Base-by-base conservation (phyloP, 1,140 invertebrate species). In the Bombus sibiricus region DNA sequence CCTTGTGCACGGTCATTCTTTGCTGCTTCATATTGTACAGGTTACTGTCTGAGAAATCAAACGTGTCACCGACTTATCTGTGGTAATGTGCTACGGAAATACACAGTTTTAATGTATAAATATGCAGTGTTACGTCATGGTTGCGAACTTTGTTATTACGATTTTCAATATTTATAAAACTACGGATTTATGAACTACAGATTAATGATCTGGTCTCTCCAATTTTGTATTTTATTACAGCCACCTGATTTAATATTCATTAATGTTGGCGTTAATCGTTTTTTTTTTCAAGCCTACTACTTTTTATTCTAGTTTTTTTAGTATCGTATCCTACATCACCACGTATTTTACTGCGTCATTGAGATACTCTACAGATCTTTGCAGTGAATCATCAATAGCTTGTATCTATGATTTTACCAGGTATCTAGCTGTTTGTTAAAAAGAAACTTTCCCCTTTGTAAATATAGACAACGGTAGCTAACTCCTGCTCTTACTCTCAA, bases 381-480 rank as follows among this genome's bases (percentile, higher is more conserved):
- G 96, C 66, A 97, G 88, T 28, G 94, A 83, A 0, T 96, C 96
- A 69, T 95, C 95, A 18, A 95, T 87, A 1, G 96, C 96, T 88
- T 96, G 96, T 81, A 96, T 96, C 96, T 97, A 98, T 12, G 96
- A 96, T 94, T 98, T 98, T 41, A 98, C 96, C 69, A 98, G 94
- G 93, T 97, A 98, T 89, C 97, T 96, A 5, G 98, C 98, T 1
- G 98, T 98, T 96, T 99, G 98, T 9, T 43, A 43, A 99, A 95
- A 66, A 98, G 95, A 89, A 99, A 93, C 99, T 99, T 95, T 99
- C 98, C 12, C 98, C 98, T 95, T 99, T 98, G 92, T 99, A 99
- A 5, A 98, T 99, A 94, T 97, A 98, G 10, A 41, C 41, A 41
- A 12, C 41, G 41, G 41, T 41, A 41, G 72, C 41, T 43, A 43